A percentile compares a stretch with the other conserved stretches of the same genome.
Evolutionary conservation across 2,888 invertebrate species (phyloP).

Genomic region (Oligia latruncula): DNA sequence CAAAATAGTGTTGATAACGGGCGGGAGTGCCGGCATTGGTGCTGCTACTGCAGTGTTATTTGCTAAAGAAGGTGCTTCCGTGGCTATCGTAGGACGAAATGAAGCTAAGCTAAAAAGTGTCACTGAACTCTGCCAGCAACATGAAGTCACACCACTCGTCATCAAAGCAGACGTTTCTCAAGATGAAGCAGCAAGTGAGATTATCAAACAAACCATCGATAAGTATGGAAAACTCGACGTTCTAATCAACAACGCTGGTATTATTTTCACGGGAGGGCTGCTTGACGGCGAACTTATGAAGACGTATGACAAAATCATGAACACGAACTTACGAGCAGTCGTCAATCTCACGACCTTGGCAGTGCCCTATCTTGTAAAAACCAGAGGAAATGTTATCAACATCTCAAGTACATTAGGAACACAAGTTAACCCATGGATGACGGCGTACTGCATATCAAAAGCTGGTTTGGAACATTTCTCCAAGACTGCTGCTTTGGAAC

Average conservation of each 20-base stretch:
- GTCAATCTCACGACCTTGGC: slow-evolving; percentile 57
- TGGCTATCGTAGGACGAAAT: slow-evolving; percentile 74
- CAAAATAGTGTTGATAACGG: slow-evolving; percentile 76
- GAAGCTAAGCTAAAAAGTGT: slow-evolving; percentile 67
- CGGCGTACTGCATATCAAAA: slow-evolving; percentile 45
- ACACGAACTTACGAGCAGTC: slow-evolving; percentile 59
- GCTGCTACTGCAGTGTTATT: slow-evolving; percentile 73
- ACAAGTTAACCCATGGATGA: neutral
- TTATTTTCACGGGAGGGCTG: slow-evolving; percentile 27
- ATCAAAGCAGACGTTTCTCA: slow-evolving; percentile 62
- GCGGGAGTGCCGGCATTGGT: slow-evolving; percentile 78
- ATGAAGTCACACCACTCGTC: slow-evolving; percentile 42
- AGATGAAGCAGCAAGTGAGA: slow-evolving; percentile 53
- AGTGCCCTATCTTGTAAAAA: slow-evolving; percentile 55
- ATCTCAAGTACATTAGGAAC: slow-evolving; percentile 39
- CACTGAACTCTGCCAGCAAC: slow-evolving; percentile 35
- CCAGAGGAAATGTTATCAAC: slow-evolving; percentile 69
- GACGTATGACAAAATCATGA: slow-evolving; percentile 60
- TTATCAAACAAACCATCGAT: slow-evolving; percentile 64
- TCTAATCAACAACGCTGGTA: slow-evolving; percentile 67
- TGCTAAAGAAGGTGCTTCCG: slow-evolving; percentile 72
- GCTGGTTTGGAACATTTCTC: slow-evolving; percentile 91
- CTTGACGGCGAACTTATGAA: slow-evolving; percentile 47
- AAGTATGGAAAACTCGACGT: slow-evolving; percentile 67
- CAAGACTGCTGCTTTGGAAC: slow-evolving; percentile 91